These are phyloP conservation scores for Tethea ocularis DNA, from an alignment of 2,888 invertebrate genomes.

Conservation along the genomic window DNA sequence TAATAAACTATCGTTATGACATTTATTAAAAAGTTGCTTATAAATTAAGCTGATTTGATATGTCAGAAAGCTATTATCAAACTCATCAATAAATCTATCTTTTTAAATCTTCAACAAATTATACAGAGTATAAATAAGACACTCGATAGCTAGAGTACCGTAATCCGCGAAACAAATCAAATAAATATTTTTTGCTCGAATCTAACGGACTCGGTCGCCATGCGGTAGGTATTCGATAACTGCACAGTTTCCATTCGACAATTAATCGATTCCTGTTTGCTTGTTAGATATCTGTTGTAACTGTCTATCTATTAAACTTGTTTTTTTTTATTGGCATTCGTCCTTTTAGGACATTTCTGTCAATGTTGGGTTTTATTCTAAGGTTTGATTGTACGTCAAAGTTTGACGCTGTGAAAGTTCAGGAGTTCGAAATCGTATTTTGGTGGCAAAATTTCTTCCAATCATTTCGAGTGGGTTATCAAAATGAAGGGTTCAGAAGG, in stretches of 20 bases:
- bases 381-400: too few relatives aligned
- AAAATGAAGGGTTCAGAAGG: too few relatives aligned
- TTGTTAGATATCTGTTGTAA: not conserved
- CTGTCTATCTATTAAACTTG: not conserved
- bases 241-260: not conserved
- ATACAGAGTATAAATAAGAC: not conserved
- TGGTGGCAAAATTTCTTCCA: too few relatives aligned
- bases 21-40: too few relatives aligned
- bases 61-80: too few relatives aligned
- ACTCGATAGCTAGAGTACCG: not conserved
- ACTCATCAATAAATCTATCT: not conserved
- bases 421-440: too few relatives aligned
- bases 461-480: too few relatives aligned
- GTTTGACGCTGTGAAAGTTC: too few relatives aligned
- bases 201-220: not conserved
- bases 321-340: not conserved
- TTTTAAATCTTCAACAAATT: not conserved
- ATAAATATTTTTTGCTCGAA: not conserved
- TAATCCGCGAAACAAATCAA: not conserved
- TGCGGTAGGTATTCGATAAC: not conserved
- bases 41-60: too few relatives aligned
- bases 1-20: too few relatives aligned
- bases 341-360: too few relatives aligned
- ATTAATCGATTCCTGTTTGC: conserved; percentile 1
- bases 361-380: too few relatives aligned